Evolutionary conservation across 2,888 invertebrate species (phyloP), one percentile per base, ranked within the genome.

Genomic region (Poecilobothrus nobilitatus): DNA sequence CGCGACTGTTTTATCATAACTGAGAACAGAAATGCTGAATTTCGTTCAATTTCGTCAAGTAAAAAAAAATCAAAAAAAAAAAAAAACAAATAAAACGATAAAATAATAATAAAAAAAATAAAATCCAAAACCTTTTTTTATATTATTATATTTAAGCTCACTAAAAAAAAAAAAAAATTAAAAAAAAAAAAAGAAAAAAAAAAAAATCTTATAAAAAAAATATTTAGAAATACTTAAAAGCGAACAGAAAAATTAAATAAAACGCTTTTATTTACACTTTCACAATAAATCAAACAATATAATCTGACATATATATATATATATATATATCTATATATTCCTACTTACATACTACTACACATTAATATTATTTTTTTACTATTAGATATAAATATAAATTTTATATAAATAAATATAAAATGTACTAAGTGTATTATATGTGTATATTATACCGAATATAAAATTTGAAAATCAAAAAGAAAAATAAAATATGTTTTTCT

Each of bases 1-100:
- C 53, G 53, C 53, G 53, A 53, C 53, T 53, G 53, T 53, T 53
- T 53, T 53, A 53, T 53, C 18, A 53, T 53, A 53, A 53, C 53
- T 53, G 53, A 53, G 53, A 53, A 53, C 18, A 53, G 53, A 53
- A 53, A 53, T 53, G 53, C 53, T 53, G 53, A 53, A 53, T 53
- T 53, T 53, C 53, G 53, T 53, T 53, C 12, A 53, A 53, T 41
- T 41, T 41, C 41, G 41, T 41, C 41, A 41, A 41, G 41, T 53
- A n/a, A 53, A 53, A 53, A 53, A 53, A 12, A 18, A 53, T 18
- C 7, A 53, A 53, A 53, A 18, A 18, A 53, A 53, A 12, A 53
- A 15, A 53, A 6, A 53, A 18, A 12, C 15, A 53, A 18, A 18
- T 18, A 18, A 53, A 53, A 53, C 9, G 15, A 41, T 12, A 41